phyloP scores from a whole-genome alignment of 2,797 vertebrate genomes.

The Sebastes itinus region DNA sequence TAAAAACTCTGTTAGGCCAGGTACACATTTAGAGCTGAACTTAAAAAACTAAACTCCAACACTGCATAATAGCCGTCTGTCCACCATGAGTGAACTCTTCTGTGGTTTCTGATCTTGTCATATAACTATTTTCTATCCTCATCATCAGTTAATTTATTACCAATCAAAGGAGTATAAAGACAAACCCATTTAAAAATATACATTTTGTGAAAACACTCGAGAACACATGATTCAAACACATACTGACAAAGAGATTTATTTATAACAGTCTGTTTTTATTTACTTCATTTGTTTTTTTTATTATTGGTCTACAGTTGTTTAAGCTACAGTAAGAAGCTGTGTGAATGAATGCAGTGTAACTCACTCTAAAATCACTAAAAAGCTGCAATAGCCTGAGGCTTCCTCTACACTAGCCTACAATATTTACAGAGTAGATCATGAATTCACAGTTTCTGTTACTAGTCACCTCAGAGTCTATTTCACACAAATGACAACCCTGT shows the following conservation, averaged over 20 bases:
- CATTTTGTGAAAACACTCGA: too few relatives aligned
- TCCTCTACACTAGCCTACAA: not conserved
- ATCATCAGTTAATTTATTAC: not conserved
- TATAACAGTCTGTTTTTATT: slow-evolving; percentile 22
- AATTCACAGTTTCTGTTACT: slow-evolving; percentile 37
- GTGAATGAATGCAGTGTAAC: slow-evolving; percentile 1
- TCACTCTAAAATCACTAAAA: slow-evolving; percentile 27
- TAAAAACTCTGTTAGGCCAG: not conserved
- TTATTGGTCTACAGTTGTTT: slow-evolving; percentile 4
- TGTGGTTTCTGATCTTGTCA: not conserved
- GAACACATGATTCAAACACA: not conserved
- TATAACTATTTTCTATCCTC: not conserved
- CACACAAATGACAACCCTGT: slow-evolving; percentile 7
- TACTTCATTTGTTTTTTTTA: not conserved
- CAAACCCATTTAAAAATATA: not conserved
- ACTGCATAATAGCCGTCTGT: not conserved
- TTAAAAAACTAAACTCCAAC: not conserved
- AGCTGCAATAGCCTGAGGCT: slow-evolving; percentile 18
- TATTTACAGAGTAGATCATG: slow-evolving; percentile 44
- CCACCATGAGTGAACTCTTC: not conserved
- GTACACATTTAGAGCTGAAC: not conserved
- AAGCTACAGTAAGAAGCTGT: not conserved
- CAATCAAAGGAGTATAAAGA: not conserved
- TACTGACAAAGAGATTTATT: not conserved
- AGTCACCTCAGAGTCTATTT: not conserved